Conservation (phyloP, 1,140 invertebrate genomes). For the Drosophila nebulosa region DNA sequence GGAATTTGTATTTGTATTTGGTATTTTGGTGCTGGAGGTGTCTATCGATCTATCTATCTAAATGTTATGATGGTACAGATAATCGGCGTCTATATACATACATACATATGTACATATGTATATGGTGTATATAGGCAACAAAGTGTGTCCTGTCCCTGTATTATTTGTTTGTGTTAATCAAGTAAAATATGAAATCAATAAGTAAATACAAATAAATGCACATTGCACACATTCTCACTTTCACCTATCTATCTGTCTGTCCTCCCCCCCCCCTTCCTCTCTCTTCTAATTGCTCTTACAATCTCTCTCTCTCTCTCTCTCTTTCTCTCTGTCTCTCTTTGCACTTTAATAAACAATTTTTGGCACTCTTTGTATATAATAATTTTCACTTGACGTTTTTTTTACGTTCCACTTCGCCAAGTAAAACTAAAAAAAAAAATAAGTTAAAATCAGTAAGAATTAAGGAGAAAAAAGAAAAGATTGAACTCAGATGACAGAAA, state of each 20-base stretch:
- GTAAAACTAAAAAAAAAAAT: conserved; percentile 30
- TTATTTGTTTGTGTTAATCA: conserved; percentile 24
- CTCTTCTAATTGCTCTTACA: background rate
- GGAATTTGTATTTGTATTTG: background rate
- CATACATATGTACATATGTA: background rate
- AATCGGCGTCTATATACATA: background rate
- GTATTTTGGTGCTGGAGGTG: background rate
- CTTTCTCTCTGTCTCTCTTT: background rate
- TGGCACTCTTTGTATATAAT: conserved; percentile 38
- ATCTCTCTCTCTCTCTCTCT: background rate
- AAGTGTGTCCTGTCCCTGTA: background rate
- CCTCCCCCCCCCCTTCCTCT: too few species aligned
- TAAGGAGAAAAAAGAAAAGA: background rate
- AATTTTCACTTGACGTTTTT: conserved; percentile 1
- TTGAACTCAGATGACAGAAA: too few species aligned
- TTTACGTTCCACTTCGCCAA: conserved; percentile 8
- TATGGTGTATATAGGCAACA: background rate
- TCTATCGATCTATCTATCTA: background rate
- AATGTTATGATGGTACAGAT: too few species aligned
- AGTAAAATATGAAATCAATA: conserved; percentile 5
- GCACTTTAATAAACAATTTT: background rate
- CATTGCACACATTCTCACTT: background rate
- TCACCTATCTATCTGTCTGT: background rate
- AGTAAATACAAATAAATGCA: conserved; percentile 9
- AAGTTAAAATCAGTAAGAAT: conserved; percentile 59